Percentiles rank a stretch among this genome's conserved stretches.
Evolutionary conservation across 2,888 invertebrate species (phyloP).

Genomic region (Nesidiocoris tenuis): DNA sequence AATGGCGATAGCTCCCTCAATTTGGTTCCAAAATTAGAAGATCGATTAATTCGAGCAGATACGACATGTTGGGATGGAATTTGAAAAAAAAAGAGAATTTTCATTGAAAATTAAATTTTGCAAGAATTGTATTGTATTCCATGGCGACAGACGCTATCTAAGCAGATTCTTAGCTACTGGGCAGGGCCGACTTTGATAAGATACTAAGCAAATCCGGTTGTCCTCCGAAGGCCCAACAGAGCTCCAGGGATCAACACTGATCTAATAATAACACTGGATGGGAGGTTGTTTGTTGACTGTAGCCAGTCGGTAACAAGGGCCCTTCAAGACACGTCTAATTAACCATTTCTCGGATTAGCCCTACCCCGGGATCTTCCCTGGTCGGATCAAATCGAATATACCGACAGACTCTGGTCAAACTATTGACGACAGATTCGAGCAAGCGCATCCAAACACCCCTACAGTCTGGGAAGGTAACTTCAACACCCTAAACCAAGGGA

Average conservation of each 20-base stretch:
- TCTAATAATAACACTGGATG: constrained; percentile 34
- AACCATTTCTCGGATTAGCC: constrained; percentile 38
- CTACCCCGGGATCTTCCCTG: neutral
- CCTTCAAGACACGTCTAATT: constrained; percentile 29
- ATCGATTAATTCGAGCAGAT: no score
- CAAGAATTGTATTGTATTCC: no score
- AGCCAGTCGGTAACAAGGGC: constrained; percentile 21
- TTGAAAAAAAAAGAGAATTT: no score
- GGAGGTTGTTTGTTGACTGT: constrained; percentile 34
- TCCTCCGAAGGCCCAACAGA: neutral
- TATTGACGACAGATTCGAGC: neutral
- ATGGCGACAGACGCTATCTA: no score
- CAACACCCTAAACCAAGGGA: neutral
- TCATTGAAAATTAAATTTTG: no score
- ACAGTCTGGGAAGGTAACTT: neutral
- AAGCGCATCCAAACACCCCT: neutral
- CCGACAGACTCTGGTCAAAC: neutral
- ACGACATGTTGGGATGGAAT: no score
- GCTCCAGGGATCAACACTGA: constrained; percentile 31
- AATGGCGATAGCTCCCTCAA: no score
- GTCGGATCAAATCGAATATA: neutral
- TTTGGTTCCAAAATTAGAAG: no score
- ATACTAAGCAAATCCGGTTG: neutral
- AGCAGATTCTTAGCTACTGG: no score
- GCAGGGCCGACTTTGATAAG: neutral